Base-by-base conservation (phyloP, 1,140 invertebrate species). In the Dolichoris vasculosae region DNA sequence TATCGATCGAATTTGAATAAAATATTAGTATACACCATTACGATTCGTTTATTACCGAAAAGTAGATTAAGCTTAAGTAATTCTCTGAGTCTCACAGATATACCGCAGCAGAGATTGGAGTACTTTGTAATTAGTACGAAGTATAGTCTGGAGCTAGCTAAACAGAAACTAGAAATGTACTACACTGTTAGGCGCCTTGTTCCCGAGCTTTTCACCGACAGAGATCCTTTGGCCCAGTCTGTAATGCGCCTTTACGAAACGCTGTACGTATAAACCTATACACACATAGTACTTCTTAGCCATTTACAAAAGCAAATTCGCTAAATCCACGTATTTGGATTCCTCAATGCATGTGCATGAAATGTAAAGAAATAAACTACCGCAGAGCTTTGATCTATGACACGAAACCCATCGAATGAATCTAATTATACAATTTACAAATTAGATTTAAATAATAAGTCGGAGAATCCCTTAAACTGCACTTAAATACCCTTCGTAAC, bases 161-260 rank as follows among this genome's bases (percentile, higher is more conserved):
- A 94, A 90, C 90, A 93, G 87, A 91, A 92, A 87, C 88, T 94
- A 83, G 93, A 94, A 89, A 91, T 93, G 90, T 93, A 93, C 89
- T 94, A 93, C 89, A 92, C 92, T 59, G 89, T 93, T 51, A 92
- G 91, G 86, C 87, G 89, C 71, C 88, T 92, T 86, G 89, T 93
- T 63, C 92, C 93, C 30, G 93, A 94, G 88, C 90, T 93, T 89
- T 93, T 93, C 88, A 88, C 90, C 51, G 90, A 92, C 86, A 88
- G 92, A 87, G 92, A 94, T 88, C 92, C 93, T 76, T 88, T 90
- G 83, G 89, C 89, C 86, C 87, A 88, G 46, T 90, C 89, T 81
- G 82, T 94, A 87, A 88, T 88, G 84, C 86, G 82, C 83, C 86
- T 90, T 86, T 86, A 85, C 85, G 88, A 90, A 86, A 89, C 87